Evolutionary conservation across 2,113 vertebrate genomes (phyloP), one percentile per base, ranked within the genome.

Genomic region (Actinemys pallida): DNA sequence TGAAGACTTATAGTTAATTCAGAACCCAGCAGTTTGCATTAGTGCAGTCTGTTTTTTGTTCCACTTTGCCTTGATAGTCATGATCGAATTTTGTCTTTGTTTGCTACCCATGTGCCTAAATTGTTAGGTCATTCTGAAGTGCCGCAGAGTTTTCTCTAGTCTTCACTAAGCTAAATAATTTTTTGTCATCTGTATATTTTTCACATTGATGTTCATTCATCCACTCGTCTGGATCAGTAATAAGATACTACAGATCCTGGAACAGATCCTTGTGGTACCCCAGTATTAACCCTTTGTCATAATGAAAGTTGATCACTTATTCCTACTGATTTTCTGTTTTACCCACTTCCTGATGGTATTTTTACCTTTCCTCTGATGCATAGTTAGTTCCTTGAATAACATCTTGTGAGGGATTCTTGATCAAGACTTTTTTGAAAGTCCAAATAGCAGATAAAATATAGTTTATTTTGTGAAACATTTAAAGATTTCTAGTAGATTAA

Each of bases 1-100:
- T 47, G 50, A 52, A 52, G n/a, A 52, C 31, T 54, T 86, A 6
- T 84, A 22, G 72, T 95, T 91, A 69, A 90, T 89, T 92, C 90
- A 93, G 84, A 92, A 39, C 39, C 1, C 5, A 79, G 83, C 42
- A 3, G 2, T 54, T 54, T 81, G 2, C 85, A 87, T 75, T 75
- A 24, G 69, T 75, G 10, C 39, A 75, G 9, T 24, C 69, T 45
- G 5, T 25, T 76, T 92, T 83, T 47, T 91, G 75, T 65, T 79
- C 24, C 59, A 2, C 31, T 93, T 0, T 0, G 27, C n/a, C 10
- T 79, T 90, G 31, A 35, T 65, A 35, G 88, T 83, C 78, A 53
- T 50, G 72, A 10, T 90, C 0, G 4, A 56, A 17, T 35, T 88
- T 95, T 88, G 24, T 86, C 27, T 83, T 91, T 35, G 5, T 9